Base-by-base conservation (phyloP, 2,888 invertebrate species). In the Trypoxylon attenuatum region DNA sequence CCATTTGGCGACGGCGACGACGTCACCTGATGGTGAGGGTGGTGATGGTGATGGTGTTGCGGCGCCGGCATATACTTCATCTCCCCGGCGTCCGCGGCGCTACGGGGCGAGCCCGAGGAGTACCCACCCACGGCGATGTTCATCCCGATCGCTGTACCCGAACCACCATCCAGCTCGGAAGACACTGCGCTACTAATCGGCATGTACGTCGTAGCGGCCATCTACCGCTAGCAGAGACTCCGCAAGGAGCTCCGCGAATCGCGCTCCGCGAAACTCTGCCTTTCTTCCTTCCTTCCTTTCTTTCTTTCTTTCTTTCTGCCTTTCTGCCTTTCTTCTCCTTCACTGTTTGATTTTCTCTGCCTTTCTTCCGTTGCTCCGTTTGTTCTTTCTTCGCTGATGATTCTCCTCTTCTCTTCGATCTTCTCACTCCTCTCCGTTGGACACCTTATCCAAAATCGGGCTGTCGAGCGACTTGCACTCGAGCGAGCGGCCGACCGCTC, bases 191-290 rank as follows among this genome's bases (percentile, higher is more conserved):
- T 90, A 89, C 91, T 91, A 88, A 94, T 93, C 87, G 91, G 91
- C 92, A 96, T 94, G 90, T 96, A 96, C 90, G 96, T 94, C 90
- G 96, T 95, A 91, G 96, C 96, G 92, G 96, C 96, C 96, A 96
- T 96, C 93, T 85, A 87, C 87, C 81, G 91, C 93, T 56, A n/a
- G n/a, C n/a, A n/a, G n/a, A n/a, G n/a, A n/a, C n/a, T 52, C 77
- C 67, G 67, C 50, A 56, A 72, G 73, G 70, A 69, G 63, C 42
- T 46, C 27, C 60, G 53, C 33, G 45, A 68, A 65, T 62, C 63
- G 59, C 93, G 89, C 89, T 89, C 13, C n/a, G 39, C 45, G 15
- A 10, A 38, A 8, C 1, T 5, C 5, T 38, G 18, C 2, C 41
- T 21, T 10, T 16, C 27, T 6, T 10, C 2, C n/a, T 18, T 8